phyloP scores from a whole-genome alignment of 1,140 invertebrate species.

The Pseudomyrmex gracilis region DNA sequence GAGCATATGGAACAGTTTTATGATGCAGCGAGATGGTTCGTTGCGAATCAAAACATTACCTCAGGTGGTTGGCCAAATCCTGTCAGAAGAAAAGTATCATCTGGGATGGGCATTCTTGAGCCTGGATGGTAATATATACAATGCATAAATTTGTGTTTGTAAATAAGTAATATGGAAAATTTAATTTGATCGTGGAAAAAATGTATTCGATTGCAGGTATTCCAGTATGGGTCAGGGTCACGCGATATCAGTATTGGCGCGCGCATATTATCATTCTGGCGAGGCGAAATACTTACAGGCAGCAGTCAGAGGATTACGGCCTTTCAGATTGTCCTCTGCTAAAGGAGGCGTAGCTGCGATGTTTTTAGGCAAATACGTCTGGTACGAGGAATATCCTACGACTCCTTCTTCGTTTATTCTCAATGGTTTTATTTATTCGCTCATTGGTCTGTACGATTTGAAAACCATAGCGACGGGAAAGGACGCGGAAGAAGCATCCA shows the following conservation, averaged over 20 bases:
- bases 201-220: constrained; percentile 87
- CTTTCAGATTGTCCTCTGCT: constrained; percentile 90
- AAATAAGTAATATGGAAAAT: neutral
- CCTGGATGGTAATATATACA: constrained; percentile 90
- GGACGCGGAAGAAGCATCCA: constrained; percentile 87
- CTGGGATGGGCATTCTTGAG: constrained; percentile 91
- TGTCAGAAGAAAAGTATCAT: constrained; percentile 91
- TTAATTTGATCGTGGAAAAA: neutral
- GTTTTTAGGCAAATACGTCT: constrained; percentile 93
- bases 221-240: constrained; percentile 99
- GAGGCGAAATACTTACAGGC: constrained; percentile 92
- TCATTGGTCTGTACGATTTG: constrained; percentile 98
- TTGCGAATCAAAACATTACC: constrained; percentile 92
- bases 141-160: too few species aligned
- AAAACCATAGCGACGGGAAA: constrained; percentile 89
- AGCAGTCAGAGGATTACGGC: constrained; percentile 92
- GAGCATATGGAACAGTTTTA: constrained; percentile 96
- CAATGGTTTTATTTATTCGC: constrained; percentile 99
- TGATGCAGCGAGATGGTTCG: constrained; percentile 97
- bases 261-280: constrained; percentile 94
- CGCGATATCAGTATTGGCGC: constrained; percentile 95
- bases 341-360: constrained; percentile 94
- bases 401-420: constrained; percentile 97
- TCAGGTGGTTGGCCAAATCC: constrained; percentile 96
- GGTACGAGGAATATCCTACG: constrained; percentile 99